Evolutionary conservation across 2,888 invertebrate genomes (phyloP).

Genomic region (Portevinia maculata): DNA sequence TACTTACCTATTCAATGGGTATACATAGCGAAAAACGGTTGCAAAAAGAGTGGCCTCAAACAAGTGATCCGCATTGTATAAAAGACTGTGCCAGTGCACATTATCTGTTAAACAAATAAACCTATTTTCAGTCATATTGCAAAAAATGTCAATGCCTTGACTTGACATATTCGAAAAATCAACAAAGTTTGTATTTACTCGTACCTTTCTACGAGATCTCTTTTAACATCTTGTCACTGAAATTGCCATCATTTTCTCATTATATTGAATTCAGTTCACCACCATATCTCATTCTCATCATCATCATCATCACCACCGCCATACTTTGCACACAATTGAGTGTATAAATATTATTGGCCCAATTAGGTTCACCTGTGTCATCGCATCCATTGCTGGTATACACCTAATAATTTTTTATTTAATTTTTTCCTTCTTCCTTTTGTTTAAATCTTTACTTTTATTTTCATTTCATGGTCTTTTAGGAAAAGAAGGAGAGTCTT

Average conservation of each 20-base stretch:
- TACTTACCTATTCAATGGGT: too few relatives aligned
- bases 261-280: slow-evolving; percentile 23
- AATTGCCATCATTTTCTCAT: slow-evolving; percentile 34
- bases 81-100: not conserved
- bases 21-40: too few relatives aligned
- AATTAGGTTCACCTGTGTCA: slow-evolving; percentile 73
- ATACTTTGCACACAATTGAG: slow-evolving; percentile 5
- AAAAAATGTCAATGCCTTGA: not conserved
- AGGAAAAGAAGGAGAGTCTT: slow-evolving; percentile 45
- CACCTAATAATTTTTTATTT: slow-evolving; percentile 39
- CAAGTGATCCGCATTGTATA: too few relatives aligned
- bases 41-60: too few relatives aligned
- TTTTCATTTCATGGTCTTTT: slow-evolving; percentile 61
- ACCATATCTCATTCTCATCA: slow-evolving; percentile 21
- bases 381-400: slow-evolving; percentile 45
- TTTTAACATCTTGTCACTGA: slow-evolving; percentile 38
- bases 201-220: slow-evolving; percentile 26
- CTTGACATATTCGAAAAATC: slow-evolving; percentile 7
- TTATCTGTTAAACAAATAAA: not conserved
- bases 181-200: slow-evolving; percentile 16
- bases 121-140: not conserved
- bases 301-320: slow-evolving; percentile 15
- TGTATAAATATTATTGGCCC: slow-evolving; percentile 68
- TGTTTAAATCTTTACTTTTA: slow-evolving; percentile 48
- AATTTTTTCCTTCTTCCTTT: slow-evolving; percentile 11